Evolutionary conservation across 2,797 vertebrate species (phyloP).

Genomic region (Miopithecus talapoin): DNA sequence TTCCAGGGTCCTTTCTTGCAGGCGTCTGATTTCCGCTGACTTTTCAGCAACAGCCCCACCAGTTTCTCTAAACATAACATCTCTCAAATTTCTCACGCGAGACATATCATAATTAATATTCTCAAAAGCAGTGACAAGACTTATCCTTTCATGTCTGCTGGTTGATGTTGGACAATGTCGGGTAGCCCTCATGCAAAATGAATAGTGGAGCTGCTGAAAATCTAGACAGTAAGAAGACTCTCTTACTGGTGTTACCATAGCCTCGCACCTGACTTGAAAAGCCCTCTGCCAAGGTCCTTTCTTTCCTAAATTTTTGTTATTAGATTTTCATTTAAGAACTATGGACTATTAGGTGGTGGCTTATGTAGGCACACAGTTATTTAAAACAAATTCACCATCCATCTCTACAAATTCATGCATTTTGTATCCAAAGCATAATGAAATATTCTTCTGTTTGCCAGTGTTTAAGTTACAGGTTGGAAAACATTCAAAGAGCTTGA

Average conservation of each 20-base stretch:
- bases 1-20: conserved; percentile 83
- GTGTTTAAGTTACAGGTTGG: conserved; percentile 74
- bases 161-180: background rate
- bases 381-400: background rate
- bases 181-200: conserved; percentile 74
- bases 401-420: conserved; percentile 51
- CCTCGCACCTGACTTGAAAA: background rate
- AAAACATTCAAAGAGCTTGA: conserved; percentile 70
- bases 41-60: conserved; percentile 81
- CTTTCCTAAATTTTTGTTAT: background rate
- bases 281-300: background rate
- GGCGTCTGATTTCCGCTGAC: conserved; percentile 71
- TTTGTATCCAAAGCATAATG: conserved; percentile 60
- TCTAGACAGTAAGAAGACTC: conserved; percentile 70
- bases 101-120: background rate
- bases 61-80: conserved; percentile 85
- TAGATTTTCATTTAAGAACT: background rate
- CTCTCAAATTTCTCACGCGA: background rate
- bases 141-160: background rate
- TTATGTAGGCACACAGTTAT: background rate
- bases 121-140: background rate
- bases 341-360: background rate
- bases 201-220: conserved; percentile 62
- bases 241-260: background rate
- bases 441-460: conserved; percentile 30